A percentile compares a stretch with the other conserved stretches of the same genome.
These are phyloP conservation scores for Scaptomyza tumidula DNA, from an alignment of 2,888 invertebrate genomes.

Conservation along the genomic window DNA sequence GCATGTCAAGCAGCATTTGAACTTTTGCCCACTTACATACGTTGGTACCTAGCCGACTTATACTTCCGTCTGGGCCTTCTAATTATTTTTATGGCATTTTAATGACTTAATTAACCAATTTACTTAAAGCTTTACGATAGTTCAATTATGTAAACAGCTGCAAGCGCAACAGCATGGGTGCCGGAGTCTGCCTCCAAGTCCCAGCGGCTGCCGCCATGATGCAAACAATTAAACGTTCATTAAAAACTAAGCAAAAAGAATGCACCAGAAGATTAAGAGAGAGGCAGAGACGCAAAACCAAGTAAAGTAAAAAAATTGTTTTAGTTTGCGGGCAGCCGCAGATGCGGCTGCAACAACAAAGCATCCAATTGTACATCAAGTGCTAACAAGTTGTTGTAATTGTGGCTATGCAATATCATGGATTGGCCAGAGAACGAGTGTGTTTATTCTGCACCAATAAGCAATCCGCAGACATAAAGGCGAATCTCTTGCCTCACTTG, in stretches of 20 bases:
- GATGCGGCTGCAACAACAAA: slow-evolving; percentile 52
- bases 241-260: slow-evolving; percentile 55
- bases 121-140: slow-evolving; percentile 60
- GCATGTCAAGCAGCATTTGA: slow-evolving; percentile 72
- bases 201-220: slow-evolving; percentile 47
- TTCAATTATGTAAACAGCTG: slow-evolving; percentile 73
- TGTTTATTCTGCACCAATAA: slow-evolving; percentile 61
- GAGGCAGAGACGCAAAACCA: slow-evolving; percentile 33
- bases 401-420: slow-evolving; percentile 37
- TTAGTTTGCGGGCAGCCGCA: slow-evolving; percentile 39
- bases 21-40: slow-evolving; percentile 35
- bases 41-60: slow-evolving; percentile 14
- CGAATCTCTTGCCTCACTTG: slow-evolving; percentile 64
- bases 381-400: slow-evolving; percentile 66
- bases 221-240: slow-evolving; percentile 78
- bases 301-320: slow-evolving; percentile 37
- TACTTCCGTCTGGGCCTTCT: slow-evolving; percentile 50
- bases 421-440: slow-evolving; percentile 36
- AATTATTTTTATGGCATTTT: slow-evolving; percentile 76
- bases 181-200: slow-evolving; percentile 2
- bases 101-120: slow-evolving; percentile 80
- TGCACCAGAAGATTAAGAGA: slow-evolving; percentile 37
- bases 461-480: slow-evolving; percentile 47
- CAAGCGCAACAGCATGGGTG: slow-evolving; percentile 16
- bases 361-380: slow-evolving; percentile 74